phyloP scores from a whole-genome alignment of 2,113 vertebrate species.

The Pungitius pungitius region DNA sequence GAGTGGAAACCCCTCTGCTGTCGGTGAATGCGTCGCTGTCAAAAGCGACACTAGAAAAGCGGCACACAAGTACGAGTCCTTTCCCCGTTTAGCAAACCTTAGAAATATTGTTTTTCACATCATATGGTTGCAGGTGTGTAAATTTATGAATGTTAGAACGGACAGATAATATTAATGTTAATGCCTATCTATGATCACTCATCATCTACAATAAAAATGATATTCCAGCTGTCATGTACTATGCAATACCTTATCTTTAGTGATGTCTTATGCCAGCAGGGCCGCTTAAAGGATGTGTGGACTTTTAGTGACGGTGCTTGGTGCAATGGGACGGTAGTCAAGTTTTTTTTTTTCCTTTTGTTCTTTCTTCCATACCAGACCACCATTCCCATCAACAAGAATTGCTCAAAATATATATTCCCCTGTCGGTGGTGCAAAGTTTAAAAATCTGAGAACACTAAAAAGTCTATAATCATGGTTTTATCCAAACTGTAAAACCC shows the following conservation, averaged over 20 bases:
- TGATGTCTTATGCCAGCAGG: not conserved
- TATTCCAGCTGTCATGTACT: constrained; percentile 6
- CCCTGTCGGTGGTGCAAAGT: not conserved
- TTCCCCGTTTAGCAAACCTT: not conserved
- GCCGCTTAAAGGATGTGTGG: not conserved
- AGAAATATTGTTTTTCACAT: not conserved
- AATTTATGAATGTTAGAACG: not conserved
- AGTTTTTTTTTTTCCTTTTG: not conserved
- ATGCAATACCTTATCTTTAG: not conserved
- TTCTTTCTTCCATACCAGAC: not conserved
- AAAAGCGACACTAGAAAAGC: not conserved
- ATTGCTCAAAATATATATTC: not conserved
- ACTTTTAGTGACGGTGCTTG: not conserved
- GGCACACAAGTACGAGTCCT: not conserved
- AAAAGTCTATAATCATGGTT: not conserved
- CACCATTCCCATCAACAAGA: not conserved
- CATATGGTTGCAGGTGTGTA: not conserved
- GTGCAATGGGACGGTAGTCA: not conserved
- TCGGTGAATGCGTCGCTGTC: no score
- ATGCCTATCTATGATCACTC: not conserved
- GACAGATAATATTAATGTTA: not conserved
- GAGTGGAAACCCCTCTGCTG: not conserved
- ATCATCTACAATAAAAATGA: not conserved
- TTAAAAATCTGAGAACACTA: not conserved
- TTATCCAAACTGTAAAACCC: constrained; percentile 1